Percentiles rank a stretch among this genome's conserved stretches.
Evolutionary conservation across 2,113 vertebrate genomes (phyloP).

Genomic region (Phalacrocorax brasilianus): DNA sequence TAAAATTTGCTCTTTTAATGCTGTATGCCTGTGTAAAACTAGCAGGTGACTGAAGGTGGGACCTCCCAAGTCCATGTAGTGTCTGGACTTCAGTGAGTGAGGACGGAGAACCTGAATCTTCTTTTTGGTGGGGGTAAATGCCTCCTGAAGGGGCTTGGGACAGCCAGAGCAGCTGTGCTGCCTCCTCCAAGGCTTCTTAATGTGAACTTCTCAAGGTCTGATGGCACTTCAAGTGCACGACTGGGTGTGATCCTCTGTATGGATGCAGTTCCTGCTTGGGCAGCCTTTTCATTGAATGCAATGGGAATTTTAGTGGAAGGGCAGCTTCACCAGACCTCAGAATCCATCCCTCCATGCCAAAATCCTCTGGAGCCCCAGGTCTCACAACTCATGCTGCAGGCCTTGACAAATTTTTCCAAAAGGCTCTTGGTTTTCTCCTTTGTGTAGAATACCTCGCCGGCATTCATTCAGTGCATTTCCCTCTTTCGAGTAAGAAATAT

Average conservation of each 20-base stretch:
- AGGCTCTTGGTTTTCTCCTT: background rate
- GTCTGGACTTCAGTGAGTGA: background rate
- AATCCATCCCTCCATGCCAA: background rate
- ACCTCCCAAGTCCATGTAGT: background rate
- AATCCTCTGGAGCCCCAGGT: background rate
- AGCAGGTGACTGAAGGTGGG: background rate
- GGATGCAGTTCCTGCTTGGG: background rate
- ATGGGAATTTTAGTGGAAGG: background rate
- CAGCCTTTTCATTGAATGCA: fast-evolving
- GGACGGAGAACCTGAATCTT: background rate
- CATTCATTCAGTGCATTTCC: constrained; percentile 19
- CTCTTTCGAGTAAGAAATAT: constrained; percentile 62
- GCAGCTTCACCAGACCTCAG: background rate
- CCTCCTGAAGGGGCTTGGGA: background rate
- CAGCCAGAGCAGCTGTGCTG: background rate
- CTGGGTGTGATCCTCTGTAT: fast-evolving
- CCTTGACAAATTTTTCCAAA: background rate
- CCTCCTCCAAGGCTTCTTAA: background rate
- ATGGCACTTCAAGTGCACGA: background rate
- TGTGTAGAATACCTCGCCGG: background rate
- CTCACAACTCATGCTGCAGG: background rate
- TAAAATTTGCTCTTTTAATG: background rate
- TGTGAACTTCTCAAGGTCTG: background rate
- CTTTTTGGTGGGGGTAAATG: background rate
- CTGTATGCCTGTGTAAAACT: fast-evolving